Evolutionary conservation across 2,113 vertebrate species (phyloP).

Genomic region (Tragulus kanchil): DNA sequence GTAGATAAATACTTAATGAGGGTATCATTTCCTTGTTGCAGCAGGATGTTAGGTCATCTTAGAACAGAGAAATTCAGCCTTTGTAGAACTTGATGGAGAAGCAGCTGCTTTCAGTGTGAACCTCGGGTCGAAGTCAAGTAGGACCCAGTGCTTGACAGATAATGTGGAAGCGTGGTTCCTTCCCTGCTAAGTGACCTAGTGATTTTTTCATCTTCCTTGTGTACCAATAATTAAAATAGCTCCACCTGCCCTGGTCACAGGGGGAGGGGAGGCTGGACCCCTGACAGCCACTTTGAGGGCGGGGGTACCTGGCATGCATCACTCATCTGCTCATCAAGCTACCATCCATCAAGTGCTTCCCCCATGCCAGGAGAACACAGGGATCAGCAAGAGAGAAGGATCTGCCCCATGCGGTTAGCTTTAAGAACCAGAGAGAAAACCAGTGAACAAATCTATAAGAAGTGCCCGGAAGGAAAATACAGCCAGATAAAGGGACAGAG

Average conservation of each 20-base stretch:
- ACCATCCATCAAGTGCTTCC: background rate
- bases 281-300: background rate
- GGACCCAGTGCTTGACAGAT: background rate
- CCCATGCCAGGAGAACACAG: background rate
- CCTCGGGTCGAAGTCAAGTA: background rate
- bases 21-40: background rate
- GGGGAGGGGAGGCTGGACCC: background rate
- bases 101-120: background rate
- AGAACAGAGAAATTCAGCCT: slow-evolving; percentile 11
- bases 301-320: background rate
- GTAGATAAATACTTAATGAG: slow-evolving; percentile 39
- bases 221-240: background rate
- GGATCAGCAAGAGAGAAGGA: background rate
- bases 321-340: background rate
- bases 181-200: background rate
- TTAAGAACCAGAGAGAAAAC: background rate
- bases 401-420: background rate
- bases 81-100: slow-evolving; percentile 30
- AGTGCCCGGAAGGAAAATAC: background rate
- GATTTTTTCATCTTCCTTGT: background rate
- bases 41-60: slow-evolving; percentile 45
- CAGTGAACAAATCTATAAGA: background rate
- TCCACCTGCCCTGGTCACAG: background rate
- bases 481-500: background rate
- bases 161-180: background rate